A percentile compares a stretch with the other conserved stretches of the same genome.
phyloP scores from a whole-genome alignment of 1,140 invertebrate genomes.

The Meloidogyne chitwoodi region DNA sequence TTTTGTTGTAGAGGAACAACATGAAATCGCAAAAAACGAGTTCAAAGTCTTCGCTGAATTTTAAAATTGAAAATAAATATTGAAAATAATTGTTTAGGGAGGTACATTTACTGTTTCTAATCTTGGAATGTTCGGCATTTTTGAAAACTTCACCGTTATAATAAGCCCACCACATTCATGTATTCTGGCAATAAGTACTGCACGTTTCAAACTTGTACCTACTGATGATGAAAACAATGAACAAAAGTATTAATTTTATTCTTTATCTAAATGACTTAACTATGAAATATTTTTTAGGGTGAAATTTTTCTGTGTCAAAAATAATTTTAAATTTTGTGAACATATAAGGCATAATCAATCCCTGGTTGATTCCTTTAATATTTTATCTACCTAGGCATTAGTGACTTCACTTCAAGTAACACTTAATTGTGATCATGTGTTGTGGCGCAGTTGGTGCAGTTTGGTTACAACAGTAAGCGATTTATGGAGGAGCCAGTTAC shows the following conservation, averaged over 20 bases:
- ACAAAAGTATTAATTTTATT: constrained; percentile 6
- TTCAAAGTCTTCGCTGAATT: constrained; percentile 55
- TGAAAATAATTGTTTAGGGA: constrained; percentile 65
- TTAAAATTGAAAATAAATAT: constrained; percentile 60
- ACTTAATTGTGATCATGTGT: constrained; percentile 71
- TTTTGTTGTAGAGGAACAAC: too few species aligned
- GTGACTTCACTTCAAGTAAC: constrained; percentile 69
- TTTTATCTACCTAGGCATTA: constrained; percentile 63
- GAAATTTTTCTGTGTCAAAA: too few species aligned
- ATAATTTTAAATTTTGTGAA: too few species aligned
- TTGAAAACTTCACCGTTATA: constrained; percentile 69
- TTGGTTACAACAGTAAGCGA: constrained; percentile 68
- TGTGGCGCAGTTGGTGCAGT: constrained; percentile 71
- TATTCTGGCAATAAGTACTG: constrained; percentile 69
- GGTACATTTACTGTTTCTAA: constrained; percentile 83
- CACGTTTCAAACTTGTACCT: constrained; percentile 65
- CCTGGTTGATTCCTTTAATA: too few species aligned
- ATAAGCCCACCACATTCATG: constrained; percentile 72
- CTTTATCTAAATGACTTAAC: too few species aligned
- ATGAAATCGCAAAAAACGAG: too few species aligned
- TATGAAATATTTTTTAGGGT: too few species aligned
- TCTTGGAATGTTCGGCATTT: constrained; percentile 88
- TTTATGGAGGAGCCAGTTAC: constrained; percentile 66
- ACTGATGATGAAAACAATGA: constrained; percentile 48
- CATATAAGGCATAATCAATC: too few species aligned